Evolutionary conservation across 2,888 invertebrate genomes (phyloP), one percentile per base, ranked within the genome.

Genomic region (Antitype chi): DNA sequence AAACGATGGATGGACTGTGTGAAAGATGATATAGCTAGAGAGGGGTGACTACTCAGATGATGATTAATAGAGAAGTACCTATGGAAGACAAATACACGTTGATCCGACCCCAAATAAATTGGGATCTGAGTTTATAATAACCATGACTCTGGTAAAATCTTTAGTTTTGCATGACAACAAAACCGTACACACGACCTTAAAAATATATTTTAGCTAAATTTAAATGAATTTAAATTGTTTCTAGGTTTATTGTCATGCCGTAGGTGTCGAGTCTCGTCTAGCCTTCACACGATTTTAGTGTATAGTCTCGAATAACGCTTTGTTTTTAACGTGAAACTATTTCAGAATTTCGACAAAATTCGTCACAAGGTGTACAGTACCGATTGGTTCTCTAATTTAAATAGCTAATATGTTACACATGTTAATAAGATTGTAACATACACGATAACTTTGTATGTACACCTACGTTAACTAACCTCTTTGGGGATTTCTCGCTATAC

Each of bases 371-470:
- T 23, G 9, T 20, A 11, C 13, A 25, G 23, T 53, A 57, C 38
- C 43, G 55, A 53, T 57, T 49, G 4, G 28, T 25, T 69, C 11
- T 25, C 68, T 84, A 73, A 80, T 81, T 69, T 60, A 47, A 66
- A 84, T 47, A 70, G 55, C 80, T 38, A 79, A 84, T 79, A 79
- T 60, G 17, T 38, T 28, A 59, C 8, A 81, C 28, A 66, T 80
- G 81, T 52, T 81, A 81, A 81, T 74, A 47, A 57, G 59, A 79
- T 73, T 59, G 25, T 57, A 38, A 70, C 59, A 72, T 68, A 78
- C 28, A 62, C 20, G 78, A 60, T 57, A 79, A 79, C 38, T 64
- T 23, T 28, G 15, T 63, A 25, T 23, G 47, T 63, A 83, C 57
- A 71, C 80, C 63, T 38, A 69, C 68, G 53, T 64, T 64, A 64